Evolutionary conservation across 2,888 invertebrate species (phyloP), one percentile per base, ranked within the genome.

Genomic region (Eudasyphora cyanicolor): DNA sequence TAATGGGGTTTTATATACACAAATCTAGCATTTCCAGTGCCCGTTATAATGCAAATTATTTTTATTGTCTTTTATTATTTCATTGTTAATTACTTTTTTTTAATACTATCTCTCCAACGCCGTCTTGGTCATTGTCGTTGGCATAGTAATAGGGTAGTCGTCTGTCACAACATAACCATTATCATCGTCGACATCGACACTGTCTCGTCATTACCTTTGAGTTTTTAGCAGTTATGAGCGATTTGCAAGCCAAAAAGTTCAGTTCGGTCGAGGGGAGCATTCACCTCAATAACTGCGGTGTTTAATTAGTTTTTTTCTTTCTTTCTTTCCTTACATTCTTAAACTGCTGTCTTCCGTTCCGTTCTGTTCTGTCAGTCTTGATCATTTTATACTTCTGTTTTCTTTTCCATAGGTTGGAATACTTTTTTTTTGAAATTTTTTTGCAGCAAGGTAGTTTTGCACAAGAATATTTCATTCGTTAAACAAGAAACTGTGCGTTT

Each of bases 21-120:
- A 57, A 27, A 27, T 60, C 60, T 60, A 60, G 60, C 60, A n/a
- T 29, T 60, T 29, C n/a, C 67, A 10, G 24, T 38, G n/a, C n/a
- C 67, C 67, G 67, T 67, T 67, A 67, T 42, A n/a, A 67, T 67
- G 67, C 67, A 67, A 67, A 67, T 67, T 42, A 64, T 42, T 24
- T 42, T 67, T 67, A 67, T 67, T 64, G 64, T 64, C 35, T 64
- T 38, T 19, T 57, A 57, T 38, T 64, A 42, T 67, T 38, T 42
- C n/a, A n/a, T n/a, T 67, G 67, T 67, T 42, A 67, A 67, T 67
- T 67, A n/a, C 24, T 38, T n/a, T n/a, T n/a, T n/a, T 67, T 21
- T 42, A 42, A 38, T n/a, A 67, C 24, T 64, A 64, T 64, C 17
- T 5, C 45, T 27, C 51, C 1, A 24, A 51, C 8, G 17, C 24